Evolutionary conservation across 1,140 invertebrate genomes (phyloP).

Genomic region (Drosophila grimshawi): DNA sequence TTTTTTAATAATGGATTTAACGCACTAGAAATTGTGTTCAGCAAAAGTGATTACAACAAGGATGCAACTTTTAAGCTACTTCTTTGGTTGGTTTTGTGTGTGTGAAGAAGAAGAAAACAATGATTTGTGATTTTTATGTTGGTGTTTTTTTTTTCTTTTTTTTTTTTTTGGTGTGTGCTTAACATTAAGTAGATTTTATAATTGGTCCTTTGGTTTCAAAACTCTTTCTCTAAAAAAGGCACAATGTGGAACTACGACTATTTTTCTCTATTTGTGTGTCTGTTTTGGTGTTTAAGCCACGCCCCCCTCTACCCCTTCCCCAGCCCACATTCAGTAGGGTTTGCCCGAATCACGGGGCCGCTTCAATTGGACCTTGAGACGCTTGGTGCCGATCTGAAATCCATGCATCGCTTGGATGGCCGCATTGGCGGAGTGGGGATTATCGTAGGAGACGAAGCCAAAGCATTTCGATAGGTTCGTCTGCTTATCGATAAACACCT

Average conservation of each 20-base stretch:
- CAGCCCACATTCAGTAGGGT: slow-evolving; percentile 88
- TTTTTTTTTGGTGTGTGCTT: slow-evolving; percentile 37
- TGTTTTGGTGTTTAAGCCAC: slow-evolving; percentile 28
- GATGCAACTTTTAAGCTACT: slow-evolving; percentile 76
- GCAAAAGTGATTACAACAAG: slow-evolving; percentile 78
- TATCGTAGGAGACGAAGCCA: slow-evolving; percentile 99
- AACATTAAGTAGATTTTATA: slow-evolving; percentile 64
- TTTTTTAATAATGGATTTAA: slow-evolving; percentile 55
- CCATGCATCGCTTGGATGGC: slow-evolving; percentile 99
- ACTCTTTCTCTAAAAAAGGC: slow-evolving; percentile 64
- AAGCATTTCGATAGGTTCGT: slow-evolving; percentile 99
- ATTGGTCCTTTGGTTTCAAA: slow-evolving; percentile 80
- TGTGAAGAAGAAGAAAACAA: slow-evolving; percentile 56
- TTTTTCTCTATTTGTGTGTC: slow-evolving; percentile 26
- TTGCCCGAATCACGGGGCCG: slow-evolving; percentile 95
- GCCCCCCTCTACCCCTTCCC: slow-evolving; percentile 6
- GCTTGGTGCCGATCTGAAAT: slow-evolving; percentile 98
- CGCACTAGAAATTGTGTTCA: slow-evolving; percentile 60
- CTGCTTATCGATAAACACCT: slow-evolving; percentile 99
- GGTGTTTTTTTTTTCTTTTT: slow-evolving; percentile 7
- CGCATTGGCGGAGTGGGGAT: slow-evolving; percentile 94
- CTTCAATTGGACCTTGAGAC: slow-evolving; percentile 99
- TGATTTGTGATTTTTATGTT: slow-evolving; percentile 24
- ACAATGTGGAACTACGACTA: slow-evolving; percentile 60
- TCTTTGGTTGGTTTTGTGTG: slow-evolving; percentile 68